phyloP scores from a whole-genome alignment of 1,140 invertebrate genomes.

The Acromyrmex heyeri region DNA sequence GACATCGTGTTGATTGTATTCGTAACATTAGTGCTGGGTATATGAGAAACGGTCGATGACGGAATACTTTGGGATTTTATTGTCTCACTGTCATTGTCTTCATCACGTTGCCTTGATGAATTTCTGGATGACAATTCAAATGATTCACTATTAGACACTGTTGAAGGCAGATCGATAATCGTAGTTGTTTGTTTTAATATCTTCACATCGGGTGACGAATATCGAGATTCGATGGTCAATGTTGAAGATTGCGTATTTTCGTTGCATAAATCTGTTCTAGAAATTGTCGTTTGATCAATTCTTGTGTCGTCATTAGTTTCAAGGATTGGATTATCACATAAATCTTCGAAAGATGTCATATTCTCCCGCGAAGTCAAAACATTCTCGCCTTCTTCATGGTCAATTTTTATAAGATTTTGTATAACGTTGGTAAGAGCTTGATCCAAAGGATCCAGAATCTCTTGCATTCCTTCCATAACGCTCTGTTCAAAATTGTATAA shows the following conservation, averaged over 20 bases:
- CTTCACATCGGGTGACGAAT: background rate
- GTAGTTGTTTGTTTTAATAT: slow-evolving; percentile 4
- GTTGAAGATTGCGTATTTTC: background rate
- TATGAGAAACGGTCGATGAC: background rate
- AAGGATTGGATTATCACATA: background rate
- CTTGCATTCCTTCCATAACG: slow-evolving; percentile 46
- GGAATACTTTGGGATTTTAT: slow-evolving; percentile 22
- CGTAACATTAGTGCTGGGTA: background rate
- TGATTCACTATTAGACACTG: background rate
- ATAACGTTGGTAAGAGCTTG: slow-evolving; percentile 83
- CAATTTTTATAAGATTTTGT: slow-evolving; percentile 81
- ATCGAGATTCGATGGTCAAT: background rate
- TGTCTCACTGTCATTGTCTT: slow-evolving; percentile 58
- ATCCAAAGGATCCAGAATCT: slow-evolving; percentile 80
- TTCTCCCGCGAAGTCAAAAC: background rate
- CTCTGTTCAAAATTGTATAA: background rate
- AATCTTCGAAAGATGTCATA: background rate
- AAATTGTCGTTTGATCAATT: slow-evolving; percentile 15
- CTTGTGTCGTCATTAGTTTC: slow-evolving; percentile 67
- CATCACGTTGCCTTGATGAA: background rate
- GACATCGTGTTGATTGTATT: slow-evolving; percentile 53
- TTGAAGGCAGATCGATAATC: background rate
- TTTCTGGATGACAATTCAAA: background rate
- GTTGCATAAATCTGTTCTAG: background rate
- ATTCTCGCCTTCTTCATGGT: slow-evolving; percentile 71